A percentile compares a stretch with the other conserved stretches of the same genome.
Evolutionary conservation across 2,113 vertebrate genomes (phyloP).

Genomic region (Symphodus melops): DNA sequence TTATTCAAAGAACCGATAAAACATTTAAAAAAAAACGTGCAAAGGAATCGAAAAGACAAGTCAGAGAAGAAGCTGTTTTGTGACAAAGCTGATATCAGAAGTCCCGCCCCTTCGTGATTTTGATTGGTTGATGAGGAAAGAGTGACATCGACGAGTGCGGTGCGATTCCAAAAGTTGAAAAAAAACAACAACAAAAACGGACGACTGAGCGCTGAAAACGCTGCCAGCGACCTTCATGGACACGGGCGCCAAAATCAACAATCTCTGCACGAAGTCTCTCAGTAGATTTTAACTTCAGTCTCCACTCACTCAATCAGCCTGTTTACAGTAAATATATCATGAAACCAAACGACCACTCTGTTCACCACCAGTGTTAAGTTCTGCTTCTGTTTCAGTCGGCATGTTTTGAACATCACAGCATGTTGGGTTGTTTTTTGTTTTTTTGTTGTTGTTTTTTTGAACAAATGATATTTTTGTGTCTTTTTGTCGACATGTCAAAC

Average conservation of each 20-base stretch:
- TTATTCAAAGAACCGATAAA: no score
- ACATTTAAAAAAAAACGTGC: no score
- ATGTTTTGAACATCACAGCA: neutral
- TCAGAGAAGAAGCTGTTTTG: no score
- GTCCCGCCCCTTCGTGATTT: no score
- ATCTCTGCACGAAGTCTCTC: constrained; percentile 8
- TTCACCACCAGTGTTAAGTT: neutral
- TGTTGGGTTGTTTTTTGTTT: neutral
- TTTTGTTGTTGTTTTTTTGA: constrained; percentile 1
- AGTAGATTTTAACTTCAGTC: neutral
- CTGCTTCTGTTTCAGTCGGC: neutral
- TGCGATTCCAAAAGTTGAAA: no score
- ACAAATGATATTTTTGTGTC: constrained; percentile 34
- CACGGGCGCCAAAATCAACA: neutral
- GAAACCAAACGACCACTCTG: neutral
- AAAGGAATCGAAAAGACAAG: no score
- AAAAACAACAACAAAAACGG: no score
- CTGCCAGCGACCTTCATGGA: no score
- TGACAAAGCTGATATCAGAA: no score
- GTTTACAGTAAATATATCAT: neutral
- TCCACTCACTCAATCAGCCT: neutral
- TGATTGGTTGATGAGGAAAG: no score
- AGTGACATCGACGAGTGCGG: no score
- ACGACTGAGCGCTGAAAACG: no score
- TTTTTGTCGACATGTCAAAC: constrained; percentile 2